Evolutionary conservation across 2,797 vertebrate genomes (phyloP).

Genomic region (Parauchenoglanis ngamensis): DNA sequence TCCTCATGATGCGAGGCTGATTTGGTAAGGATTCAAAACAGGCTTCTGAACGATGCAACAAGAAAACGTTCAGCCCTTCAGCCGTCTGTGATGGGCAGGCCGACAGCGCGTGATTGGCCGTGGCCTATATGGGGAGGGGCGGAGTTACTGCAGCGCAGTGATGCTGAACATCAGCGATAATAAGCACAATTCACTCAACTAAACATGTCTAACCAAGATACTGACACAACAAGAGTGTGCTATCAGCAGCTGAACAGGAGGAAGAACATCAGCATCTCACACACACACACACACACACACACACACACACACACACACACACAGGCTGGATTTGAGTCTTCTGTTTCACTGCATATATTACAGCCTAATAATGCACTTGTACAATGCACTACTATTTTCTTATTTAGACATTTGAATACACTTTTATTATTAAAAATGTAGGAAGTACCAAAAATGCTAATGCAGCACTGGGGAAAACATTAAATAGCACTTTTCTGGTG

Average conservation of each 20-base stretch:
- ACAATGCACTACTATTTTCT: no score
- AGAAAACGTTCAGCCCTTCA: background rate
- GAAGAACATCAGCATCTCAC: background rate
- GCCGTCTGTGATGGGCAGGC: background rate
- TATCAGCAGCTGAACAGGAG: conserved; percentile 52
- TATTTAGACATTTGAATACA: no score
- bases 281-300: background rate
- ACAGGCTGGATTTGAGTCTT: background rate
- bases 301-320: background rate
- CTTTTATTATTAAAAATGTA: background rate
- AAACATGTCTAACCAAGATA: conserved; percentile 8
- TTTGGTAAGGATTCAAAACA: background rate
- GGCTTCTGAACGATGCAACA: background rate
- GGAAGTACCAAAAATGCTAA: background rate
- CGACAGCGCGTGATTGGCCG: background rate
- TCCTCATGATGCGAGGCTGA: background rate
- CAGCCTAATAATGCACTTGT: background rate
- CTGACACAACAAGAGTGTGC: conserved; percentile 23
- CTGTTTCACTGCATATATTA: background rate
- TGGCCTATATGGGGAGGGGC: background rate
- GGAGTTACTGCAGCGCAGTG: background rate
- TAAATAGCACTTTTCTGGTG: background rate
- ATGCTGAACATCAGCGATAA: background rate
- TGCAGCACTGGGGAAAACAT: background rate
- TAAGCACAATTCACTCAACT: background rate